A percentile compares a stretch with the other conserved stretches of the same genome.
These are phyloP conservation scores for Myopa tessellatipennis DNA, from an alignment of 2,888 invertebrate species.

Conservation along the genomic window DNA sequence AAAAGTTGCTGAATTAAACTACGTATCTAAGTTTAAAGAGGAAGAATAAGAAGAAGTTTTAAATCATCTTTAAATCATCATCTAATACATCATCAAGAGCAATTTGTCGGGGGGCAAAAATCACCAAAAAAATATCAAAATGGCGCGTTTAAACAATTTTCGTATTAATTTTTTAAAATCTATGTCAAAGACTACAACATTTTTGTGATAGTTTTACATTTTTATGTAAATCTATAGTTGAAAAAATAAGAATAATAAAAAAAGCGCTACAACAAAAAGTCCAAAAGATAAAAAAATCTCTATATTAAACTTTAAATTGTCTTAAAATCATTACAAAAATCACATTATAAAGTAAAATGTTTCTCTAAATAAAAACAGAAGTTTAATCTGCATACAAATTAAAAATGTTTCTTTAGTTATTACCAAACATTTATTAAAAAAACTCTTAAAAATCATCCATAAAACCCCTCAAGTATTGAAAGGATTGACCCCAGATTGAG, in stretches of 20 bases:
- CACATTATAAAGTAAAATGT: constrained; percentile 7
- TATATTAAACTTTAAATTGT: background rate
- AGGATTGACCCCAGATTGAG: too few relatives aligned
- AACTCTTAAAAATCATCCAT: too few relatives aligned
- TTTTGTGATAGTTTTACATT: constrained; percentile 54
- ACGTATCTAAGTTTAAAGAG: background rate
- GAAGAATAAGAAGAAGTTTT: background rate
- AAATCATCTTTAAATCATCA: background rate
- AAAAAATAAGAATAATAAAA: background rate
- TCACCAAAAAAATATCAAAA: constrained; percentile 48
- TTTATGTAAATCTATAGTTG: background rate
- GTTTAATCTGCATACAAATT: too few relatives aligned
- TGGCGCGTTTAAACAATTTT: constrained; percentile 61
- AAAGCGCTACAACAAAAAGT: background rate
- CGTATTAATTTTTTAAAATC: constrained; percentile 49
- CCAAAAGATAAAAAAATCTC: background rate
- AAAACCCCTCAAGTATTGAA: too few relatives aligned
- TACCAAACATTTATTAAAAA: background rate
- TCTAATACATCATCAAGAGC: background rate
- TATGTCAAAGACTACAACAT: constrained; percentile 63
- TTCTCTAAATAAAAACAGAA: too few relatives aligned
- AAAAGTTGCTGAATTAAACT: background rate
- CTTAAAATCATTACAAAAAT: background rate
- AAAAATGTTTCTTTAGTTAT: background rate
- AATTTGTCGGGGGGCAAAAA: background rate